Evolutionary conservation across 2,888 invertebrate species (phyloP).

Genomic region (Drosophila pegasa): DNA sequence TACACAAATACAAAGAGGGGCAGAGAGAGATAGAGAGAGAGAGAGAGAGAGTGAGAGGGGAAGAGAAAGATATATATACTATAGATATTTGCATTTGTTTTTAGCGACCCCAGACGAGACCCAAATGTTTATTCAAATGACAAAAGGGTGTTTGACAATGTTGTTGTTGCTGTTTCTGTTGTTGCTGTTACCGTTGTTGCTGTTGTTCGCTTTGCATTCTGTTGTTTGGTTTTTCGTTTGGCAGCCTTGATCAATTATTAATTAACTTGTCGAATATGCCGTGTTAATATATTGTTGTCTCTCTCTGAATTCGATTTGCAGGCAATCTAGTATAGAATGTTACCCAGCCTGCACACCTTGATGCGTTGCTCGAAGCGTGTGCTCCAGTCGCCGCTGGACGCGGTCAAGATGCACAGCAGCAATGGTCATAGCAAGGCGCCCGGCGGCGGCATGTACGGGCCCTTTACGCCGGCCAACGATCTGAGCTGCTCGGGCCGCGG

Average conservation of each 20-base stretch:
- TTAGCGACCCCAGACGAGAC: conserved; percentile 57
- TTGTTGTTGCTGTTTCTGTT: conserved; percentile 17
- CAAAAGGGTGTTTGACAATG: conserved; percentile 34
- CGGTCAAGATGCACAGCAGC: conserved; percentile 65
- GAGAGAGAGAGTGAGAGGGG: neutral
- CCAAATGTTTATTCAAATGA: conserved; percentile 71
- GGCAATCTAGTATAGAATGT: conserved; percentile 83
- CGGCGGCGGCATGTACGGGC: conserved; percentile 53
- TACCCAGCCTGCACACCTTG: conserved; percentile 84
- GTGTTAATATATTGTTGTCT: conserved; percentile 13
- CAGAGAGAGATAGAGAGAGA: conserved; percentile 2
- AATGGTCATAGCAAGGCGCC: conserved; percentile 63
- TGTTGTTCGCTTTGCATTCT: conserved; percentile 15
- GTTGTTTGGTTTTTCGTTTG: conserved; percentile 40
- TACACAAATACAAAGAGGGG: conserved; percentile 2
- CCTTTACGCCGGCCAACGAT: conserved; percentile 69
- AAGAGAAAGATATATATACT: conserved; percentile 2
- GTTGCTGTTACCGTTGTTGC: conserved; percentile 1
- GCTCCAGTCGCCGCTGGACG: conserved; percentile 79
- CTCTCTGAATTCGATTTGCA: conserved; percentile 50
- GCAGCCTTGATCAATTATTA: conserved; percentile 47
- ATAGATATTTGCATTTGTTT: conserved; percentile 68
- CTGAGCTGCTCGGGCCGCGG: conserved; percentile 93
- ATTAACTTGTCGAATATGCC: conserved; percentile 23
- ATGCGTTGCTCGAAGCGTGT: conserved; percentile 85